Base-by-base conservation (phyloP, 2,888 invertebrate species). In the Diarsia mendica region DNA sequence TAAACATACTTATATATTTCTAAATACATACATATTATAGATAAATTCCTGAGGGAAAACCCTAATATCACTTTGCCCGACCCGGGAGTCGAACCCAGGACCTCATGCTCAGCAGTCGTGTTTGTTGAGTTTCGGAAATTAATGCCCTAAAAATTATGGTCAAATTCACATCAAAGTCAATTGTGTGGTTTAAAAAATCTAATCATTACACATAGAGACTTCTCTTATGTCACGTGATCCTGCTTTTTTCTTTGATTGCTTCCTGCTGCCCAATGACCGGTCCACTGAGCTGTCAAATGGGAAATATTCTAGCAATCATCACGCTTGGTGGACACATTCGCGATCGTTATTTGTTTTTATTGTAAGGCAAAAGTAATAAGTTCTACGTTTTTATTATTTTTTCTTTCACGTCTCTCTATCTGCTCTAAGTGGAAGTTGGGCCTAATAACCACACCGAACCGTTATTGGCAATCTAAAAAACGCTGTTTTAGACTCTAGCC, bases 291-390 rank as follows among this genome's bases (percentile, higher is more conserved):
- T 75, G 70, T 51, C 79, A 69, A 75, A 75, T 75, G 44, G 18
- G 49, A 75, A 79, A 69, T 75, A 69, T 75, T 79, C 79, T 60
- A 49, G 49, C 20, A 79, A 75, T 75, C 49, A 79, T 69, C 5
- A 6, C 69, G 79, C 58, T 60, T 33, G 23, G 11, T 10, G 2
- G 0, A 69, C 70, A 51, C 23, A 65, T 39, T 77, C 20, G 77
- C 4, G 48, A 75, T 28, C 28, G 28, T 48, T 77, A 66, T 75
- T 77, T 66, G 23, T 66, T 75, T 39, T 53, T 74, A 63, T 51
- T 76, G 11, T 3, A 28, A 3, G 11, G 5, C 48, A 75, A 49
- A 13, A 1, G 20, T 1, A n/a, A n/a, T n/a, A n/a, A n/a, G n/a
- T n/a, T n/a, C n/a, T n/a, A n/a, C n/a, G n/a, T n/a, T n/a, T n/a